A percentile compares a stretch with the other conserved stretches of the same genome.
Conservation (phyloP, 2,797 vertebrate genomes). For the Periophthalmus magnuspinnatus region DNA sequence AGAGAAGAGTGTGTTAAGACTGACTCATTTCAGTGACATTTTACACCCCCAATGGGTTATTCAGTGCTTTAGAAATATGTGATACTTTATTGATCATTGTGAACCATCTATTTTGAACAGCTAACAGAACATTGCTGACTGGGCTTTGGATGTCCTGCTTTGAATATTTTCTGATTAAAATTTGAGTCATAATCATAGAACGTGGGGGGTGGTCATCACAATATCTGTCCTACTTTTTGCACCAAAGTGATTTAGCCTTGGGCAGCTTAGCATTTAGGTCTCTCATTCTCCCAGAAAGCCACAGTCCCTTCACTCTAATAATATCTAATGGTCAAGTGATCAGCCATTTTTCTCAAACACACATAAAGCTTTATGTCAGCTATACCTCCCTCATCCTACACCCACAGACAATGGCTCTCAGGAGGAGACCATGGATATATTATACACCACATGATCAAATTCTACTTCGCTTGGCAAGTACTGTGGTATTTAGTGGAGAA, state of each 20-base stretch:
- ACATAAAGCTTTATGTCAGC: constrained; percentile 13
- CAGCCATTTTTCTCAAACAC: constrained; percentile 14
- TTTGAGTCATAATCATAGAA: constrained; percentile 22
- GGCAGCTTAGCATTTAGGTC: constrained; percentile 36
- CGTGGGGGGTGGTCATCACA: constrained; percentile 14
- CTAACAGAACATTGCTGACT: constrained; percentile 47
- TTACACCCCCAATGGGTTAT: constrained; percentile 44
- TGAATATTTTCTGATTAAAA: constrained; percentile 17
- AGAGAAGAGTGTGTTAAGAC: constrained; percentile 45
- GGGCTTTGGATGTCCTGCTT: constrained; percentile 41
- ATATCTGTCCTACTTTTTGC: constrained; percentile 53
- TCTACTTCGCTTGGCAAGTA: constrained; percentile 37
- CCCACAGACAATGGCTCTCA: constrained; percentile 26
- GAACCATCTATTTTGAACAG: constrained; percentile 49
- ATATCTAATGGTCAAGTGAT: constrained; percentile 7
- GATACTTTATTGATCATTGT: constrained; percentile 57
- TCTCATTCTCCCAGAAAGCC: constrained; percentile 27
- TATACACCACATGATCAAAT: constrained; percentile 37
- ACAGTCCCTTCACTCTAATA: neutral
- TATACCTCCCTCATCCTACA: constrained; percentile 40
- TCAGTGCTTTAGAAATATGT: constrained; percentile 52
- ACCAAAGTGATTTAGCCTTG: constrained; percentile 31
- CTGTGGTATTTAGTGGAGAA: constrained; percentile 22
- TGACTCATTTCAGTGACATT: constrained; percentile 51
- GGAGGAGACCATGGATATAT: constrained; percentile 43